Conservation (phyloP, 2,113 vertebrate genomes). For the Larimichthys crocea region DNA sequence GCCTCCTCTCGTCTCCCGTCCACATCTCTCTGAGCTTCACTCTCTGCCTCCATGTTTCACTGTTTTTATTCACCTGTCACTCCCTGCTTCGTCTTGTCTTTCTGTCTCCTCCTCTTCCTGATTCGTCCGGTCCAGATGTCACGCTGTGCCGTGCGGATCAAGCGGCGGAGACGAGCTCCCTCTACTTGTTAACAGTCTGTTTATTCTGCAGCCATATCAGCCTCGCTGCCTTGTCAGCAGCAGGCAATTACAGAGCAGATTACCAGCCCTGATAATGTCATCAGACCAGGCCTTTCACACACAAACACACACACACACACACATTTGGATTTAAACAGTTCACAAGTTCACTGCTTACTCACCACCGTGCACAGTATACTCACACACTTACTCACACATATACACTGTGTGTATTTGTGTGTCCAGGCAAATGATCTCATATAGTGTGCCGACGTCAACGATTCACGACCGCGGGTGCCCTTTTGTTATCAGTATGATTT, state of each 20-base stretch:
- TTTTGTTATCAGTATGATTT: not conserved
- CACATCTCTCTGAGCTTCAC: not conserved
- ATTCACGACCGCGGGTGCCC: no score
- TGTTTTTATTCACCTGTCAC: not conserved
- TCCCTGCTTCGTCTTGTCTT: not conserved
- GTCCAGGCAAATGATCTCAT: not conserved
- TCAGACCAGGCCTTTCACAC: conserved; percentile 45
- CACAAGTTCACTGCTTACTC: conserved; percentile 24
- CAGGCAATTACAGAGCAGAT: conserved; percentile 72
- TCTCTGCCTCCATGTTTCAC: conserved; percentile 4
- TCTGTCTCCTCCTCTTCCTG: not conserved
- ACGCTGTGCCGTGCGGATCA: conserved; percentile 27
- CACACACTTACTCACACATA: not conserved
- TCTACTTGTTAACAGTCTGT: conserved; percentile 61
- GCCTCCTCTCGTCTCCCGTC: not conserved
- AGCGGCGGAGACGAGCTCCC: conserved; percentile 29
- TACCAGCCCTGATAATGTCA: conserved; percentile 65
- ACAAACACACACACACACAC: not conserved
- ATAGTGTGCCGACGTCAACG: not conserved
- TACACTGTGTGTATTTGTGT: not conserved
- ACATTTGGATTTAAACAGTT: conserved; percentile 4
- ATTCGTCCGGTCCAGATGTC: conserved; percentile 41
- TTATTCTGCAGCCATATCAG: conserved; percentile 63
- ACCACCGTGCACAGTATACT: not conserved
- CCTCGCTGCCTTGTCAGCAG: conserved; percentile 60